Base-by-base conservation (phyloP, 1,140 invertebrate genomes). In the Phocides pigmalion region DNA sequence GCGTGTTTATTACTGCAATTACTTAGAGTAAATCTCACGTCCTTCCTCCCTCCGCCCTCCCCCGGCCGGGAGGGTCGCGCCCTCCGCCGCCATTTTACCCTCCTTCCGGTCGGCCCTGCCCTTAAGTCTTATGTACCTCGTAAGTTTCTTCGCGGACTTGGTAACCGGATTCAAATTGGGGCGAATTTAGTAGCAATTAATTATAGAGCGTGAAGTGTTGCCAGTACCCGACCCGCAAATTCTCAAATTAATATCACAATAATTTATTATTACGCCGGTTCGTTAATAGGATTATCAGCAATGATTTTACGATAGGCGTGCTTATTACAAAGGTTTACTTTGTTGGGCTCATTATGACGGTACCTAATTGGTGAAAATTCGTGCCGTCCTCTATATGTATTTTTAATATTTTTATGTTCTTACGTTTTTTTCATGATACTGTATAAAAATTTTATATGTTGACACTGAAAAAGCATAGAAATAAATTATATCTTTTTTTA, bases 1-100 rank as follows among this genome's bases (percentile, higher is more conserved):
- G 85, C 89, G 83, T 90, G 87, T 91, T 92, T 92, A 92, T 91
- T 91, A 92, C 89, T 85, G 91, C 91, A 92, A 92, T 92, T 92
- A 92, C 91, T 92, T 92, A 92, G 86, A 91, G 88, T 92, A 92
- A 92, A 92, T 92, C 91, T 92, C 87, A 87, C 88, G 84, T 91
- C 89, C 91, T 92, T 92, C 88, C 90, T 89, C 79, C 73, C 66
- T 35, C 66, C 68, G 20, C 66, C 63, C 66, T 63, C 72, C 65
- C 64, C 62, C 49, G 32, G 70, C 74, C 68, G 74, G 77, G 77
- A 84, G 86, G 85, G 85, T 86, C 87, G 85, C 85, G 86, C 86
- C 84, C 85, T 84, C 69, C 72, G 75, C 78, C 84, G 82, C 87
- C 85, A 85, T 89, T 88, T 86, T 83, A 79, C 85, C 87, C 84